phyloP scores from a whole-genome alignment of 1,140 invertebrate genomes.

The Sarcophaga bullata region DNA sequence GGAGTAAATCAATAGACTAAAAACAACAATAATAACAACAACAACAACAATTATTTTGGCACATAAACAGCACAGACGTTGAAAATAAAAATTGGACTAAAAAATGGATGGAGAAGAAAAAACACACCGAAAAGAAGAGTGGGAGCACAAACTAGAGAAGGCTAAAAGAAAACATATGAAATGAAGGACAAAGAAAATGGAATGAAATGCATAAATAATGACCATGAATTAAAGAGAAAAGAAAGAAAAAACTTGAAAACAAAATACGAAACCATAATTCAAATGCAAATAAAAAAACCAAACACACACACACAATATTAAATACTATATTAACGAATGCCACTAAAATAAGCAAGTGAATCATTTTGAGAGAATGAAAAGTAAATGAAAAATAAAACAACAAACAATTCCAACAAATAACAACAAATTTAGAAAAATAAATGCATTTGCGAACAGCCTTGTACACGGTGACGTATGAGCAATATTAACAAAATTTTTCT shows the following conservation, averaged over 20 bases:
- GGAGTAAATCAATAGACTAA: slow-evolving; percentile 30
- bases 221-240: slow-evolving; percentile 18
- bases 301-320: too few species aligned
- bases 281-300: too few species aligned
- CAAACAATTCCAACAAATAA: background rate
- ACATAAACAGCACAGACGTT: background rate
- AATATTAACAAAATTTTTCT: background rate
- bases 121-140: slow-evolving; percentile 1
- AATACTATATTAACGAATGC: too few species aligned
- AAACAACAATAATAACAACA: background rate
- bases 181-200: slow-evolving; percentile 22
- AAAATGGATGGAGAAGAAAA: background rate
- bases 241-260: background rate
- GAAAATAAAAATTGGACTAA: background rate
- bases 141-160: background rate
- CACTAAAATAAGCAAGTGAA: background rate
- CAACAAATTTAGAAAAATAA: background rate
- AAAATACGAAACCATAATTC: too few species aligned
- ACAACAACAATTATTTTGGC: slow-evolving; percentile 17
- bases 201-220: background rate
- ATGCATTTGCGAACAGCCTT: background rate
- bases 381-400: background rate
- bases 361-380: background rate
- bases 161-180: too few species aligned
- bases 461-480: slow-evolving; percentile 39